Percentiles rank a stretch among this genome's conserved stretches.
phyloP scores from a whole-genome alignment of 2,797 vertebrate species.

The Phylloscopus collybita region DNA sequence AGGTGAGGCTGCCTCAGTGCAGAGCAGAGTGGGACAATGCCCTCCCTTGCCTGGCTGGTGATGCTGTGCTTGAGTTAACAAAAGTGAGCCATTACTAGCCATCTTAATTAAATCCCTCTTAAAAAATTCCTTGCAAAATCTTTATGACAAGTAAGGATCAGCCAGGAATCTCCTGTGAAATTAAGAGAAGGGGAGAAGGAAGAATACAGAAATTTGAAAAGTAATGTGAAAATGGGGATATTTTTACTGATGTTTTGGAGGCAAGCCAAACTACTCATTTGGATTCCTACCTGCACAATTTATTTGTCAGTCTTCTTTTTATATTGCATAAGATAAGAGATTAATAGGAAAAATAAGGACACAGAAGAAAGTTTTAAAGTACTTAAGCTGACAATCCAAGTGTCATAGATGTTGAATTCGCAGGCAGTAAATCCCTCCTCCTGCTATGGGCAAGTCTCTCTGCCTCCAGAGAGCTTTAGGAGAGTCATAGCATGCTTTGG shows the following conservation, averaged over 20 bases:
- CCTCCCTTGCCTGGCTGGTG: fast-evolving
- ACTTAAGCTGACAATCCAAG: background rate
- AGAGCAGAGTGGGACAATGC: background rate
- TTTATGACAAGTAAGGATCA: background rate
- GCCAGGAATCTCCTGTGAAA: background rate
- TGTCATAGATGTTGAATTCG: background rate
- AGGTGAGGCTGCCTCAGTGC: background rate
- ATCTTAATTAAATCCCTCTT: background rate
- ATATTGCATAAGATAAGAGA: background rate
- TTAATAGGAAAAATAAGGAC: background rate
- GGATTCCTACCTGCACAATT: background rate
- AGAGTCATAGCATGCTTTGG: background rate
- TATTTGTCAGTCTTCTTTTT: background rate
- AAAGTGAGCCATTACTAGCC: background rate
- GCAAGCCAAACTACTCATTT: background rate
- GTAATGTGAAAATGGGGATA: background rate
- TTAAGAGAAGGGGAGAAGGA: background rate
- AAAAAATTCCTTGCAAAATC: background rate
- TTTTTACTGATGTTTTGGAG: background rate
- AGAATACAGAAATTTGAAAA: background rate
- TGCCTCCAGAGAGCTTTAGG: background rate
- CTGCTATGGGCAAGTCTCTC: background rate
- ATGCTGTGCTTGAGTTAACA: background rate
- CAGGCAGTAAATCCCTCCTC: background rate
- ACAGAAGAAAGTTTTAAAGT: background rate